Base-by-base conservation (phyloP, 2,888 invertebrate genomes). In the Pristionchus fissidentatus region DNA sequence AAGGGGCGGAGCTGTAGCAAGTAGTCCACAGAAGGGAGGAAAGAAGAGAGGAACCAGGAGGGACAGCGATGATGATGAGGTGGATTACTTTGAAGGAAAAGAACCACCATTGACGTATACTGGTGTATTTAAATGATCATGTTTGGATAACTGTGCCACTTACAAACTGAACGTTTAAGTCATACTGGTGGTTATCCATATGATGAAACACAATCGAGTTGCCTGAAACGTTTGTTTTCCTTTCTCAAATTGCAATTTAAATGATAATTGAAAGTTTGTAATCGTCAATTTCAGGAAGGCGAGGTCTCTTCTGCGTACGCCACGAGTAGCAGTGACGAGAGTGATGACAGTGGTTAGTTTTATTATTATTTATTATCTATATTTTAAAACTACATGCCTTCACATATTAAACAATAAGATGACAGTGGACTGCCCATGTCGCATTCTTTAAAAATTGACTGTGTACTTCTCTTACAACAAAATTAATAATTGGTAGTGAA, bases 271-370 rank as follows among this genome's bases (percentile, higher is more conserved):
- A n/a, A n/a, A n/a, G 49, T 49, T 22, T 49, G 4, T 1, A 73
- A 29, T 46, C n/a, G 46, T 8, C 10, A 38, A 49, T 55, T 29
- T 3, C 78, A 79, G 79, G 79, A 79, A 38, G 79, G 79, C 41
- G 79, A 79, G 38, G 79, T 79, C n/a, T 79, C 79, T 10, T 79
- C 79, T 3, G 26, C 38, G 38, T 79, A 43, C 79, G 55, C 79
- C 0, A 57, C 38, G 38, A 55, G 32, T 10, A 55, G 79, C 38
- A 79, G 79, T n/a, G 35, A 32, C 49, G 49, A 46, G 43, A 75
- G 75, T 29, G 75, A 77, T 29, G 79, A 79, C 3, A 79, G 55
- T 38, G 79, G 79, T 79, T 22, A 79, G 77, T n/a, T 19, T 22
- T 7, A 49, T 77, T 52, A n/a, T n/a, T n/a, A n/a, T n/a, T n/a